These are phyloP conservation scores for Triops longicaudatus DNA, from an alignment of 1,140 invertebrate species.

Conservation along the genomic window DNA sequence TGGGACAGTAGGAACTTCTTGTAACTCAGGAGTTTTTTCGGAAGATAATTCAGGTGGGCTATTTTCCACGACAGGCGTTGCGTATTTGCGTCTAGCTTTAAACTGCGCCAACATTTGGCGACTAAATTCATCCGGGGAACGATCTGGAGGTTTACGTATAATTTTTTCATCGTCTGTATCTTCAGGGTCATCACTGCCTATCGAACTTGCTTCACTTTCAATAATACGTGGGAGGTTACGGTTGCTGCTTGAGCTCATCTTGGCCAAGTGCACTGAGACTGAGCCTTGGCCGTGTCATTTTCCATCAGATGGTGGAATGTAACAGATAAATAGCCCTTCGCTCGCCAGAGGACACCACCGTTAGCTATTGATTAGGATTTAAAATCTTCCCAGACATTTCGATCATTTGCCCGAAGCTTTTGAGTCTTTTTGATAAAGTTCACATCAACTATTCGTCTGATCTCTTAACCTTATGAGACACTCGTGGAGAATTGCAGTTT, in stretches of 20 bases:
- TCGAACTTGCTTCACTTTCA: background rate
- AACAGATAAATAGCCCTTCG: no score
- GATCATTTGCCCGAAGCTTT: no score
- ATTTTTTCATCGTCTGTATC: background rate
- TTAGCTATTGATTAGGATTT: no score
- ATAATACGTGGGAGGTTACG: background rate
- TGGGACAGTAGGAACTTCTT: background rate
- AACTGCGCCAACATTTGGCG: slow-evolving; percentile 6
- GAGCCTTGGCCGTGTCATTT: no score
- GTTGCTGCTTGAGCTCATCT: background rate
- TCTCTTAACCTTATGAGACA: no score
- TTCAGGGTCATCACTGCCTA: background rate
- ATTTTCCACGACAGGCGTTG: background rate
- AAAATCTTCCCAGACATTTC: no score
- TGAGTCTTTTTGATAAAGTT: no score
- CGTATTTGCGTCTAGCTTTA: background rate
- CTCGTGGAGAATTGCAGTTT: no score
- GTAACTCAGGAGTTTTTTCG: background rate
- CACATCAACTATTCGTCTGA: no score
- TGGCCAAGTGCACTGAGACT: background rate
- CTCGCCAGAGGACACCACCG: no score
- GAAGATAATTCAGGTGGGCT: no score
- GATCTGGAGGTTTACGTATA: background rate
- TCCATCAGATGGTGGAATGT: no score
- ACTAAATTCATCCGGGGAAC: background rate